These are phyloP conservation scores for Antennarius striatus DNA, from an alignment of 2,113 vertebrate species.

Conservation along the genomic window DNA sequence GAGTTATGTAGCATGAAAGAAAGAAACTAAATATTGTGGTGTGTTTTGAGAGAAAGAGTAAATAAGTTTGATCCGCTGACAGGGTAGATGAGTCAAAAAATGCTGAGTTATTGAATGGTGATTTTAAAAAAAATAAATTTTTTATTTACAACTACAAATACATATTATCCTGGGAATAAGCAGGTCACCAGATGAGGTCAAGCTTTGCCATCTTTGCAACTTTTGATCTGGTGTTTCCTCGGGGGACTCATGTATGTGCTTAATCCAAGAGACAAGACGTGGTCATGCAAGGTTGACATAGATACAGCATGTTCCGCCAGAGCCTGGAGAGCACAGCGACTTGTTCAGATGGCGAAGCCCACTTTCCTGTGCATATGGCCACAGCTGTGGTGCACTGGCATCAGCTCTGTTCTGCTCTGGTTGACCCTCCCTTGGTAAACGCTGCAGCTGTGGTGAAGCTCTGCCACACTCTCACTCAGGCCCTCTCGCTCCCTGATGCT, in stretches of 20 bases:
- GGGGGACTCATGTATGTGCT: not conserved
- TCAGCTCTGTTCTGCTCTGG: conserved; percentile 42
- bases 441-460: conserved; percentile 62
- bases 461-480: conserved; percentile 32
- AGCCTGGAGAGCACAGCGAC: conserved; percentile 12
- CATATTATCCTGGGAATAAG: not conserved
- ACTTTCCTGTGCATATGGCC: conserved; percentile 44
- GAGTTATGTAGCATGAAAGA: too few species aligned
- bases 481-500: conserved; percentile 5
- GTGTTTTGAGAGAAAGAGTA: too few species aligned
- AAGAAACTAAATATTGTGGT: too few species aligned
- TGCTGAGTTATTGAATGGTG: too few species aligned
- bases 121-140: too few species aligned
- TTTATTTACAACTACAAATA: not conserved
- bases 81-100: too few species aligned
- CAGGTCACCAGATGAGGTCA: conserved; percentile 1
- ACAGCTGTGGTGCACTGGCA: conserved; percentile 60
- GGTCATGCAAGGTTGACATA: conserved; percentile 36
- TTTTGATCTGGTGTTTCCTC: not conserved
- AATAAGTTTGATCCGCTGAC: not conserved
- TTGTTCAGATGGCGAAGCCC: conserved; percentile 31
- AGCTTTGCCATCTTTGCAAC: not conserved
- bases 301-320: conserved; percentile 12
- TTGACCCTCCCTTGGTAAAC: conserved; percentile 59
- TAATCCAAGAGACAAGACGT: conserved; percentile 36